Evolutionary conservation across 2,888 invertebrate genomes (phyloP).

Genomic region (Megalurothrips usitatus): DNA sequence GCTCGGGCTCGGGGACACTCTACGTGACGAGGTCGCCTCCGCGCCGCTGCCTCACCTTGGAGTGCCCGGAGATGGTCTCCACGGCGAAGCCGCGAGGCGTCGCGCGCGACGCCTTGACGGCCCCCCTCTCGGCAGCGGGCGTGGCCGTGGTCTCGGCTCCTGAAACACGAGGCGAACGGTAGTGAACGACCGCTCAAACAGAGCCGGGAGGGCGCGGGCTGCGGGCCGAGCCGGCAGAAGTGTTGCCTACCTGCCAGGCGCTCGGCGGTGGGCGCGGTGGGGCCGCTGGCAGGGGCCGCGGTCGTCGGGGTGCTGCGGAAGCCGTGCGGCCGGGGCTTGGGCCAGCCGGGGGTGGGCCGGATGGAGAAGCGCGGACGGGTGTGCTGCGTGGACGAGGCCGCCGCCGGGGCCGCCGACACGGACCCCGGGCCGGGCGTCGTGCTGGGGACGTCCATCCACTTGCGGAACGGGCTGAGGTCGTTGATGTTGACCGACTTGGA

Average conservation of each 20-base stretch:
- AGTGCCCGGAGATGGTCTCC: slow-evolving; percentile 1
- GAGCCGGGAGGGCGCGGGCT: background rate
- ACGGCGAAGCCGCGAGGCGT: slow-evolving; percentile 15
- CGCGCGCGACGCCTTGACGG: background rate
- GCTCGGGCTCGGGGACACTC: too few relatives aligned
- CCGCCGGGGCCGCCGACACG: background rate
- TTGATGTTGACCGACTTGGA: slow-evolving; percentile 8
- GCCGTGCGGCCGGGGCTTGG: background rate
- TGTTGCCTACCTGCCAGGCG: slow-evolving; percentile 20
- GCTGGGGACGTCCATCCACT: slow-evolving; percentile 11
- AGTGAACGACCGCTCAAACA: background rate
- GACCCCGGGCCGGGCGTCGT: background rate
- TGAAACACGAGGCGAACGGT: background rate
- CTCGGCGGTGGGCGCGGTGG: background rate
- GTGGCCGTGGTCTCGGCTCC: background rate
- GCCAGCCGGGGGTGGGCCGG: slow-evolving; percentile 17
- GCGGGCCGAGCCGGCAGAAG: background rate
- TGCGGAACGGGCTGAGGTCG: slow-evolving; percentile 11
- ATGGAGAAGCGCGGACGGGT: slow-evolving; percentile 8
- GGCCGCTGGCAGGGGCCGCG: background rate
- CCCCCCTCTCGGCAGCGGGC: background rate
- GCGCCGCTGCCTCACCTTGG: background rate
- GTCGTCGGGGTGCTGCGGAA: background rate
- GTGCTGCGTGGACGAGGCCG: slow-evolving; percentile 14
- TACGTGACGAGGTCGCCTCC: background rate